These are phyloP conservation scores for Chrosomus eos DNA, from an alignment of 2,797 vertebrate species.

Conservation along the genomic window DNA sequence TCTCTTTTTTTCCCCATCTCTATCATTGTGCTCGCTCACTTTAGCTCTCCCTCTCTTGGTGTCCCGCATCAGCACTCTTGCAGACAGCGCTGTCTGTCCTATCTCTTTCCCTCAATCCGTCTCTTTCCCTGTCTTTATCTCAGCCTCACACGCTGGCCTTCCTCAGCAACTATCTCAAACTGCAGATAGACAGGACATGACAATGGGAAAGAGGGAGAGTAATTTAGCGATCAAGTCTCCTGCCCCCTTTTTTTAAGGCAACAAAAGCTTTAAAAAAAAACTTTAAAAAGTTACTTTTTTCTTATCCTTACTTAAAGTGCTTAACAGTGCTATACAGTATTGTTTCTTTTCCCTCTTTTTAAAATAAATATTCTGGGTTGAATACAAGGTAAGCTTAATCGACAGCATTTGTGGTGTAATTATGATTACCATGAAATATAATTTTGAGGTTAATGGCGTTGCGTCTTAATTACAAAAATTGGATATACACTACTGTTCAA, in stretches of 20 bases:
- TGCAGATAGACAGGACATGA: conserved; percentile 14
- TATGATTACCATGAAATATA: background rate
- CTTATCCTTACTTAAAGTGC: background rate
- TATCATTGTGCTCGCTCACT: conserved; percentile 15
- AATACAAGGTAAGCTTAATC: background rate
- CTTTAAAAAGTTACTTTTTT: background rate
- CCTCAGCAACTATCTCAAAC: conserved; percentile 40
- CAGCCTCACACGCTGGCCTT: conserved; percentile 33
- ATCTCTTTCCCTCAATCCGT: conserved; percentile 31
- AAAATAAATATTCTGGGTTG: background rate
- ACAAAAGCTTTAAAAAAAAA: conserved; percentile 2
- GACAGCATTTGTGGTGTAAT: background rate
- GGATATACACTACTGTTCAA: background rate
- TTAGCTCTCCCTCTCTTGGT: conserved; percentile 18
- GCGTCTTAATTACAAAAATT: background rate
- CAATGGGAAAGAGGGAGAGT: conserved; percentile 21
- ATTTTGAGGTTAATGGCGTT: background rate
- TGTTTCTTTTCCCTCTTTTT: background rate
- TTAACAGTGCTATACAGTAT: background rate
- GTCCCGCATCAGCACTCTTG: conserved; percentile 25
- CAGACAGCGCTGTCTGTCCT: conserved; percentile 15
- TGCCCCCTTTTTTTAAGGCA: background rate
- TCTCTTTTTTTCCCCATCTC: conserved; percentile 18
- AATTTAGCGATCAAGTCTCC: conserved; percentile 18
- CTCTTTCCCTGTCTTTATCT: conserved; percentile 39